A percentile compares a stretch with the other conserved stretches of the same genome.
Evolutionary conservation across 2,113 vertebrate species (phyloP).

Genomic region (Corynorhinus townsendii): DNA sequence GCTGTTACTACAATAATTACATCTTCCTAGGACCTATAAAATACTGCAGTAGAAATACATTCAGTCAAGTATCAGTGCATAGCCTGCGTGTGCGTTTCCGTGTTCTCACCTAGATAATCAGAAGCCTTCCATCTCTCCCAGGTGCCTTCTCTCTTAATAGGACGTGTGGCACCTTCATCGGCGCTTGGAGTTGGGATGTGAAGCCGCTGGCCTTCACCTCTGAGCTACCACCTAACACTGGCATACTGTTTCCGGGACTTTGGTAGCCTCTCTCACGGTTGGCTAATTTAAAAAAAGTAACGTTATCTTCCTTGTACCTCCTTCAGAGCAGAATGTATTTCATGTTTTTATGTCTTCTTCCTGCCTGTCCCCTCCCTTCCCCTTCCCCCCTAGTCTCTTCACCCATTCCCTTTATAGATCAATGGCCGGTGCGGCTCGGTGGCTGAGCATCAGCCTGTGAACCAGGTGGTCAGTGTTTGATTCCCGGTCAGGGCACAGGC

Average conservation of each 20-base stretch:
- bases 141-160: not conserved
- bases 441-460: no score
- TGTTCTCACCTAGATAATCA: not conserved
- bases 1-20: not conserved
- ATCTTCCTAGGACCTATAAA: not conserved
- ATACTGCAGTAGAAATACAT: not conserved
- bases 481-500: no score
- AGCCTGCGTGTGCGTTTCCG: not conserved
- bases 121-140: not conserved
- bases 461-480: no score
- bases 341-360: not conserved
- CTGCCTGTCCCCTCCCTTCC: not conserved
- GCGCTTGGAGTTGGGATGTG: not conserved
- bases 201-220: not conserved
- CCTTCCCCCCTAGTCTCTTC: not conserved
- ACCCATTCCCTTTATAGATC: not conserved
- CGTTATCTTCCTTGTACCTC: not conserved
- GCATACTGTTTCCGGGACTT: not conserved
- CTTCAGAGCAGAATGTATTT: not conserved
- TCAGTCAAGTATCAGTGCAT: not conserved
- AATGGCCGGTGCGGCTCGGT: no score
- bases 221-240: not conserved
- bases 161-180: not conserved
- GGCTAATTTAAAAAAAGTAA: not conserved
- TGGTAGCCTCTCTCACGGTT: not conserved